phyloP scores from a whole-genome alignment of 2,888 invertebrate species.

The Teleogryllus oceanicus region DNA sequence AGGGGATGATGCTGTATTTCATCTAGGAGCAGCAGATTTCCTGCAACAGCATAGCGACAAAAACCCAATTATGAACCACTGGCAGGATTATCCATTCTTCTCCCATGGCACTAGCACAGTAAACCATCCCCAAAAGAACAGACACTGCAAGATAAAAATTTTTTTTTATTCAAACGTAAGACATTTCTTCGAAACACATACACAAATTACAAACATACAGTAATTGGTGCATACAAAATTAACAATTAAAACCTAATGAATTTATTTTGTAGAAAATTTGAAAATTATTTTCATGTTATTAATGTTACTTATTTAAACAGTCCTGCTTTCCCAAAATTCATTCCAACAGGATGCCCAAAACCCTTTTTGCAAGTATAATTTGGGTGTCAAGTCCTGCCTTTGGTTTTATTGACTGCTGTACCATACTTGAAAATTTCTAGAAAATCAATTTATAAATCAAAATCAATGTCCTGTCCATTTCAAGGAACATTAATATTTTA shows the following conservation, averaged over 20 bases:
- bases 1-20: slow-evolving; percentile 77
- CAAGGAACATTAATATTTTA: background rate
- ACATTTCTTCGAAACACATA: too few relatives aligned
- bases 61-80: slow-evolving; percentile 93
- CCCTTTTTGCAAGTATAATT: slow-evolving; percentile 82
- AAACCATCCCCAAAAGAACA: slow-evolving; percentile 87
- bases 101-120: slow-evolving; percentile 83
- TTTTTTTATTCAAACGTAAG: background rate
- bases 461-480: background rate
- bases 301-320: slow-evolving; percentile 21
- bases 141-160: slow-evolving; percentile 45
- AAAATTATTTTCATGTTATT: slow-evolving; percentile 37
- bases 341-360: slow-evolving; percentile 62
- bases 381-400: slow-evolving; percentile 79
- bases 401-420: slow-evolving; percentile 61
- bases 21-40: slow-evolving; percentile 65
- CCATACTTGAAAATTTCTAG: slow-evolving; percentile 48
- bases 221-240: slow-evolving; percentile 29
- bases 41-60: slow-evolving; percentile 72
- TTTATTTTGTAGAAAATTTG: slow-evolving; percentile 44
- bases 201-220: background rate
- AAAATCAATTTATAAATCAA: slow-evolving; percentile 29
- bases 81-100: slow-evolving; percentile 81
- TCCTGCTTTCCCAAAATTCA: slow-evolving; percentile 58
- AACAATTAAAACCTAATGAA: slow-evolving; percentile 12